Conservation (phyloP, 2,888 invertebrate species). For the Drosophila maculinotata region DNA sequence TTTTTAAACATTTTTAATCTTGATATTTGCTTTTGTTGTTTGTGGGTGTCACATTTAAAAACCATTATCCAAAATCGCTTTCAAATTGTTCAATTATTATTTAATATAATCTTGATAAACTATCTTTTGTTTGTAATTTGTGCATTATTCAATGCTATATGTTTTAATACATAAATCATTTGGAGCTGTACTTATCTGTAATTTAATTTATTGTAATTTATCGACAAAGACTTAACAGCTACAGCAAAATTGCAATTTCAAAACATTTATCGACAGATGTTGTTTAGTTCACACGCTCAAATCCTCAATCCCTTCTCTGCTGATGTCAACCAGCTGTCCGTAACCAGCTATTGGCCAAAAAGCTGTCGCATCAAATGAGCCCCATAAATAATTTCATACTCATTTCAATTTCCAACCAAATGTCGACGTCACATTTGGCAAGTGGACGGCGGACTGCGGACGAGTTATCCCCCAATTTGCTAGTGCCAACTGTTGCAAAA, state of each 20-base stretch:
- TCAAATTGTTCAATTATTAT: conserved; percentile 1
- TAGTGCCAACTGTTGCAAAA: conserved; percentile 73
- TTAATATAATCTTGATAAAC: neutral
- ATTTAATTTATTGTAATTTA: conserved; percentile 20
- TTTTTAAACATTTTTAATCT: too few relatives aligned
- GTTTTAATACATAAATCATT: neutral
- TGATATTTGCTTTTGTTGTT: too few relatives aligned
- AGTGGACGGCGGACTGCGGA: conserved; percentile 5
- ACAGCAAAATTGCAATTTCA: conserved; percentile 20
- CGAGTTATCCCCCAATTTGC: conserved; percentile 47
- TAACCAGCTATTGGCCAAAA: conserved; percentile 57
- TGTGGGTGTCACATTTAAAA: too few relatives aligned
- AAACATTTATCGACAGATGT: conserved; percentile 44
- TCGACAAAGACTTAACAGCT: neutral
- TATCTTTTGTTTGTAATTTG: too few relatives aligned
- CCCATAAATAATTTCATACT: conserved; percentile 71
- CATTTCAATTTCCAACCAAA: conserved; percentile 70
- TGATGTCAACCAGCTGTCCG: conserved; percentile 17
- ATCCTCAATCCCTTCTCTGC: neutral
- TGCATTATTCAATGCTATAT: too few relatives aligned
- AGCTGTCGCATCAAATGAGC: conserved; percentile 74
- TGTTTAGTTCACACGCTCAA: conserved; percentile 24
- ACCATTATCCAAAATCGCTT: too few relatives aligned
- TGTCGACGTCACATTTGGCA: conserved; percentile 58
- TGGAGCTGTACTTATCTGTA: conserved; percentile 6